Evolutionary conservation across 2,888 invertebrate species (phyloP).

Genomic region (Neria commutata): DNA sequence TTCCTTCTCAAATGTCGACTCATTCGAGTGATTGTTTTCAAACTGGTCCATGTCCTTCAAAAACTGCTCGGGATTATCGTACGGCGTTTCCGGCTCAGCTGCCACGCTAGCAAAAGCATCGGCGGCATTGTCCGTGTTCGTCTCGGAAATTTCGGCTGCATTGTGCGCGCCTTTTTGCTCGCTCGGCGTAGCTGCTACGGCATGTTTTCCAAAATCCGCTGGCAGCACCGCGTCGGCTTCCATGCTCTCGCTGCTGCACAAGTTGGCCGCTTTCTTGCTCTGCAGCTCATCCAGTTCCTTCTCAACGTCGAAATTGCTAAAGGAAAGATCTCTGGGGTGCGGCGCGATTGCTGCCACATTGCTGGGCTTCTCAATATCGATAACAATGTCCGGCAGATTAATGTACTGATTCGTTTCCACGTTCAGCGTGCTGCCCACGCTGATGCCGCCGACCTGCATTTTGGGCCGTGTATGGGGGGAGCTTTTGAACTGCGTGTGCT

Average conservation of each 20-base stretch:
- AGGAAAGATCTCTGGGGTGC: constrained; percentile 34
- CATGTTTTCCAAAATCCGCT: neutral
- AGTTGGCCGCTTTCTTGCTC: constrained; percentile 23
- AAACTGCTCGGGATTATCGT: constrained; percentile 20
- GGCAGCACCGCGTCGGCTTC: neutral
- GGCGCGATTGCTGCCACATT: constrained; percentile 28
- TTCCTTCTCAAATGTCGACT: constrained; percentile 53
- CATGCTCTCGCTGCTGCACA: too few species aligned
- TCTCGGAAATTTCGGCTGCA: constrained; percentile 16
- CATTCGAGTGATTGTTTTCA: constrained; percentile 48
- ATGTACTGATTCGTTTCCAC: constrained; percentile 45
- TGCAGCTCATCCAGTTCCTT: constrained; percentile 52
- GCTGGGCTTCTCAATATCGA: constrained; percentile 59
- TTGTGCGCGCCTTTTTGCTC: constrained; percentile 1
- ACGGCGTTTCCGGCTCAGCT: neutral
- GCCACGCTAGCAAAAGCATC: too few species aligned
- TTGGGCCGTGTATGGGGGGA: constrained; percentile 36
- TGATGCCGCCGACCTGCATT: constrained; percentile 43
- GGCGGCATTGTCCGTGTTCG: constrained; percentile 21
- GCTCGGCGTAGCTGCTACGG: constrained; percentile 22
- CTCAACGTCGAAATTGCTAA: constrained; percentile 52
- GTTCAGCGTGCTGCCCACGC: constrained; percentile 35
- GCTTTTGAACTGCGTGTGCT: constrained; percentile 35
- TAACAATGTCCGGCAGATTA: constrained; percentile 60
- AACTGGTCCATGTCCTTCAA: constrained; percentile 39